Percentiles rank a stretch among this genome's conserved stretches.
These are phyloP conservation scores for Calidris pugnax DNA, from an alignment of 2,113 vertebrate genomes.

Conservation along the genomic window DNA sequence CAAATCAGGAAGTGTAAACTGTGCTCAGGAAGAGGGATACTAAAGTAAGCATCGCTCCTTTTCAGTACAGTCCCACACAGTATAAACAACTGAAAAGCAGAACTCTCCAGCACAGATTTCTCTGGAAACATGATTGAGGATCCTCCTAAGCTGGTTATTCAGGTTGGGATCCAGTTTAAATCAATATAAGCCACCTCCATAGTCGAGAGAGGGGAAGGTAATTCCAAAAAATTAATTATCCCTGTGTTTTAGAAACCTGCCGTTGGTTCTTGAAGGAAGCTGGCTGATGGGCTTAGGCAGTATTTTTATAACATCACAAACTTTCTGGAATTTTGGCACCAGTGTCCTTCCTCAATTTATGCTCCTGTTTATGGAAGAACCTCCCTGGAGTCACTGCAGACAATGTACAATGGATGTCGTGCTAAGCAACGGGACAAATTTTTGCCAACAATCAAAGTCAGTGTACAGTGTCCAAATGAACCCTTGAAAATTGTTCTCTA, in stretches of 20 bases:
- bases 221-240: background rate
- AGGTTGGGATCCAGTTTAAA: background rate
- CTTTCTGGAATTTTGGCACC: background rate
- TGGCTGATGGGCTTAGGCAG: background rate
- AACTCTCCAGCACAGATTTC: background rate
- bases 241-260: background rate
- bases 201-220: background rate
- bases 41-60: background rate
- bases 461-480: background rate
- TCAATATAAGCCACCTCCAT: background rate
- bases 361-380: background rate
- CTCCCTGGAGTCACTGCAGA: background rate
- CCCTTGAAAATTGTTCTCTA: background rate
- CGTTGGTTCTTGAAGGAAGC: background rate
- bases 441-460: background rate
- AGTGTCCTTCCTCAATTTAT: background rate
- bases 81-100: background rate
- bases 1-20: background rate
- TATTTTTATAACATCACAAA: background rate
- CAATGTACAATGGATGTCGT: rapidly evolving
- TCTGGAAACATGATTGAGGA: background rate
- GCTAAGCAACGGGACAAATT: background rate
- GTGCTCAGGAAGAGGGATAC: background rate
- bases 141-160: background rate
- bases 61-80: background rate